Evolutionary conservation across 2,888 invertebrate species (phyloP), one percentile per base, ranked within the genome.

Genomic region (Cantharis flavilabris): DNA sequence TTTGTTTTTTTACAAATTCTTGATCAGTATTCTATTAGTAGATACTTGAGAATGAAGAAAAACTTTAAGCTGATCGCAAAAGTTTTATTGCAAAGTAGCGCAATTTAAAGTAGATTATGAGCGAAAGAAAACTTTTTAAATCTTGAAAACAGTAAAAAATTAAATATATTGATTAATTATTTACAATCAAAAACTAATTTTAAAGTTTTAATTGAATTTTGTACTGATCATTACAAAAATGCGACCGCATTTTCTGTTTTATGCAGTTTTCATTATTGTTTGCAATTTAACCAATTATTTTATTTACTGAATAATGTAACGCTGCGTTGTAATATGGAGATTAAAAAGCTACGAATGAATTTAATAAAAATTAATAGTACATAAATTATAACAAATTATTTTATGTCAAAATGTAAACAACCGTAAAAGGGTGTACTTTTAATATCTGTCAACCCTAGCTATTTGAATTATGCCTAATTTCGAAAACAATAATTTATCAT

Each of bases 201-300:
- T n/a, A 67, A 67, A 67, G 23, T 67, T 67, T 67, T 67, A 67
- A 67, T 67, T 67, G 16, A 67, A 67, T 67, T 67, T 64, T 64
- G 18, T 64, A 64, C 4, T 64, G 14, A 64, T 64, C 18, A 16
- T 64, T 13, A 18, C 4, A 64, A 63, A 64, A 64, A 64, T 20
- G 20, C 4, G 64, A 64, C n/a, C 16, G 9, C n/a, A 49, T 49
- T 49, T 49, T 49, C 49, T 49, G 49, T 49, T 7, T 49, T 49
- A 33, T 33, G 49, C 49, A 49, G 49, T 49, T 49, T 49, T n/a
- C n/a, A 49, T 33, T 33, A 33, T n/a, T 49, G n/a, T 49, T n/a
- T 49, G 49, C n/a, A n/a, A n/a, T 49, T 49, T 49, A 7, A n/a
- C 49, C n/a, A 49, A 49, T n/a, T 49, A 49, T 49, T 49, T 49